Evolutionary conservation across 2,113 vertebrate genomes (phyloP).

Genomic region (Gavia stellata): DNA sequence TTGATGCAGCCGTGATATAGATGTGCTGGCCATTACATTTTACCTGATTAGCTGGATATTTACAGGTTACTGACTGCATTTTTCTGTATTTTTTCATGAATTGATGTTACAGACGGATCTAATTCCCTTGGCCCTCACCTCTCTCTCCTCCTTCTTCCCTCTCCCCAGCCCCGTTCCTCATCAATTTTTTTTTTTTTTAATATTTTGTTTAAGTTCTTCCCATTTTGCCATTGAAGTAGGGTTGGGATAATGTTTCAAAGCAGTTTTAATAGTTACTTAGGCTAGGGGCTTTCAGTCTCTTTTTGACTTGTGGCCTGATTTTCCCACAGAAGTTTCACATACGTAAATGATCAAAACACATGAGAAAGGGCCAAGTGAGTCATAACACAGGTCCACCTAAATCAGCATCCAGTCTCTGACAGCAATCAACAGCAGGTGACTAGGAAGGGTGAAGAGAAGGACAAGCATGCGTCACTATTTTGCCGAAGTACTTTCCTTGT

Average conservation of each 20-base stretch:
- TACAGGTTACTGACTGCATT: background rate
- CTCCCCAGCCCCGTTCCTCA: background rate
- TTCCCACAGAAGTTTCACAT: background rate
- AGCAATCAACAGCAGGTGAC: background rate
- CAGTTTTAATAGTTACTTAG: background rate
- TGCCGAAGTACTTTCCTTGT: background rate
- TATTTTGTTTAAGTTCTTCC: background rate
- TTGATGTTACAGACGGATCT: background rate
- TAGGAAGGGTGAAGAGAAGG: background rate
- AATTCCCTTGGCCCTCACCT: background rate
- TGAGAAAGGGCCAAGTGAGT: background rate
- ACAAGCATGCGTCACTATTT: accelerated
- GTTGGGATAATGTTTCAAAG: background rate
- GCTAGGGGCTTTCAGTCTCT: background rate
- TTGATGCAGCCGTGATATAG: background rate
- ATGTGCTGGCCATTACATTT: background rate
- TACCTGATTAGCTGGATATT: background rate
- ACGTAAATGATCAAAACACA: background rate
- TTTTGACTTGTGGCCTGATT: background rate
- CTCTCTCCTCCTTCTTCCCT: background rate
- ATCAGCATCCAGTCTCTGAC: background rate
- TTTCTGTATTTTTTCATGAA: background rate
- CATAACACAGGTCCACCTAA: background rate
- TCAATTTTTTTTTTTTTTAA: too few species aligned
- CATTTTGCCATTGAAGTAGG: background rate